Base-by-base conservation (phyloP, 2,113 vertebrate species). In the Saguinus midas region DNA sequence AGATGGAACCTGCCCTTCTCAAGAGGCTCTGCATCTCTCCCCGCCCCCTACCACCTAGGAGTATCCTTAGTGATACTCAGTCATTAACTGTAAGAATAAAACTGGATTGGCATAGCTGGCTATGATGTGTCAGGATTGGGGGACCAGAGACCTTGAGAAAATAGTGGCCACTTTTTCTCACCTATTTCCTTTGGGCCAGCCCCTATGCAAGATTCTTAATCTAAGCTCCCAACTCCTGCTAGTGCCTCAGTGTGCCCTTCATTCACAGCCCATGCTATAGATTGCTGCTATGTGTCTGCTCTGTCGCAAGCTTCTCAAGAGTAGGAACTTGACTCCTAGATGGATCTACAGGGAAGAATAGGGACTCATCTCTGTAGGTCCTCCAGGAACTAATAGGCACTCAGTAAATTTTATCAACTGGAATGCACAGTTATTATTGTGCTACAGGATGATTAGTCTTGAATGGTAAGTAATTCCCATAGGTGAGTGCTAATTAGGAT, bases 181-280 rank as follows among this genome's bases (percentile, higher is more conserved):
- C 3, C 40, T 27, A 13, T 48, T 23, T 3, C 1, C 37, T 57
- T 32, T 21, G 13, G n/a, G 23, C 82, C 68, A 82, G 75, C 18
- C 20, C 29, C 21, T 61, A 8, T 23, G 23, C 35, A 27, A 48
- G 17, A 3, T 27, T 25, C 81, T 70, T 55, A 11, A 18, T 40
- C 13, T 43, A 61, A 68, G 25, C 64, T 23, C 25, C 32, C 55
- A 48, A 6, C 72, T 17, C 0, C 16, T 11, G 5, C 8, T 21
- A 35, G 8, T 21, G 17, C 52, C 57, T 32, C 58, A 27, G 32
- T 20, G n/a, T n/a, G 9, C 73, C 27, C 35, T 29, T 29, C 50
- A 8, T 18, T 86, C 82, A 25, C 0, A 2, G 32, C 2, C 16
- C 5, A 0, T 37, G 18, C 17, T 6, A 0, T 8, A 37, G 83